A percentile compares a stretch with the other conserved stretches of the same genome.
These are phyloP conservation scores for Protaetia brevitarsis DNA, from an alignment of 1,140 invertebrate species.

Conservation along the genomic window DNA sequence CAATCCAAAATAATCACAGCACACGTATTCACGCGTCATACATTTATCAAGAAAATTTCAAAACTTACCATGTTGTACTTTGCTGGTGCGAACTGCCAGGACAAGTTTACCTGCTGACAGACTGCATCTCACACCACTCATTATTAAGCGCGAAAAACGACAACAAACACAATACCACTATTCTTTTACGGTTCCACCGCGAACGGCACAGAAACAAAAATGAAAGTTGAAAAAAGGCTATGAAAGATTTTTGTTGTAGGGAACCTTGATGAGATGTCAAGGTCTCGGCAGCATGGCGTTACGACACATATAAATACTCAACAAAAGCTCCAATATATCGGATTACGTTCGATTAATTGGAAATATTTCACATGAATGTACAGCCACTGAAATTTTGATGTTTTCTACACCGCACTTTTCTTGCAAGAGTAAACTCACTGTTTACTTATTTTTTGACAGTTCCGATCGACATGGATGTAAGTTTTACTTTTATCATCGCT, in stretches of 20 bases:
- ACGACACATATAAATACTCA: conserved; percentile 24
- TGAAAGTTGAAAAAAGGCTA: conserved; percentile 17
- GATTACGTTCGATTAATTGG: not conserved
- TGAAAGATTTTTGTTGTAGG: conserved; percentile 3
- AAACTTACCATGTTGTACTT: conserved; percentile 42
- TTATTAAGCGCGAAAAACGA: conserved; percentile 21
- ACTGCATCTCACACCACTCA: conserved; percentile 45
- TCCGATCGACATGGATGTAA: conserved; percentile 5
- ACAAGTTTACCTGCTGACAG: conserved; percentile 44
- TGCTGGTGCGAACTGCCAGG: conserved; percentile 37
- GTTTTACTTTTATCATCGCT: not conserved
- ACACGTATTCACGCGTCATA: not conserved
- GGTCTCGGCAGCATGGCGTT: conserved; percentile 30
- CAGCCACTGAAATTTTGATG: conserved; percentile 17
- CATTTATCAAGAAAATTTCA: not conserved
- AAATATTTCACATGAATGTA: not conserved
- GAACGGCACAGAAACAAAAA: conserved; percentile 10
- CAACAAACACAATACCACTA: conserved; percentile 4
- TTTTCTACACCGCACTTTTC: not conserved
- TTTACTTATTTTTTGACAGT: conserved; percentile 21
- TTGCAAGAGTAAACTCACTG: not conserved
- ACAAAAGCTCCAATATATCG: not conserved
- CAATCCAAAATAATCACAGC: not conserved
- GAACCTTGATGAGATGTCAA: conserved; percentile 32
- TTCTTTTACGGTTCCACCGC: not conserved